Conservation (phyloP, 2,888 invertebrate genomes). For the Microdon myrmicae region DNA sequence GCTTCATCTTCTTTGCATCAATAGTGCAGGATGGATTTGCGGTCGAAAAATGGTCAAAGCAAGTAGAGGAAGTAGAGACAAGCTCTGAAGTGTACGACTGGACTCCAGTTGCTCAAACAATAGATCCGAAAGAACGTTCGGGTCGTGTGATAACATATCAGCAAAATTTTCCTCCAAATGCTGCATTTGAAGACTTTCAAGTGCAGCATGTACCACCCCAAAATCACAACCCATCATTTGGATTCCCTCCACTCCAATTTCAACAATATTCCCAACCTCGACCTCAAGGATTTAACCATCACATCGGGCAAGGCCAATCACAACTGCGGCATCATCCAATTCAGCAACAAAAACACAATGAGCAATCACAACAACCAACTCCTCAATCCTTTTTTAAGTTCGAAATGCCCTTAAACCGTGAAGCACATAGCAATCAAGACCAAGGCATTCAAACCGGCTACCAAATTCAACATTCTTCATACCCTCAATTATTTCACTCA, state of each 20-base stretch:
- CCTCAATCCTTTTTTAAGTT: slow-evolving; percentile 66
- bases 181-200: slow-evolving; percentile 60
- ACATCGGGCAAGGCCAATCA: slow-evolving; percentile 55
- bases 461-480: slow-evolving; percentile 64
- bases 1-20: slow-evolving; percentile 5
- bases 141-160: slow-evolving; percentile 66
- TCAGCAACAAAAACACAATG: slow-evolving; percentile 45
- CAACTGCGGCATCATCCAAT: slow-evolving; percentile 52
- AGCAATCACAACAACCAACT: slow-evolving; percentile 60
- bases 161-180: slow-evolving; percentile 60
- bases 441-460: slow-evolving; percentile 63
- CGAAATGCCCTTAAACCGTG: slow-evolving; percentile 61
- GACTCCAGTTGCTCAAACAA: slow-evolving; percentile 69
- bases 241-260: slow-evolving; percentile 63
- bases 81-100: slow-evolving; percentile 67
- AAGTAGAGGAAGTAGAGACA: slow-evolving; percentile 59
- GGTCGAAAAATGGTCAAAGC: slow-evolving; percentile 65
- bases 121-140: slow-evolving; percentile 61
- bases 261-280: slow-evolving; percentile 57
- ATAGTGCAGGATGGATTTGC: slow-evolving; percentile 16
- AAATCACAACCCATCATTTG: slow-evolving; percentile 55
- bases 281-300: slow-evolving; percentile 42
- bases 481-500: slow-evolving; percentile 61
- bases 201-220: slow-evolving; percentile 46
- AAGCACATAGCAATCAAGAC: slow-evolving; percentile 40